Base-by-base conservation (phyloP, 2,113 vertebrate genomes). In the Bujurquina vittata region DNA sequence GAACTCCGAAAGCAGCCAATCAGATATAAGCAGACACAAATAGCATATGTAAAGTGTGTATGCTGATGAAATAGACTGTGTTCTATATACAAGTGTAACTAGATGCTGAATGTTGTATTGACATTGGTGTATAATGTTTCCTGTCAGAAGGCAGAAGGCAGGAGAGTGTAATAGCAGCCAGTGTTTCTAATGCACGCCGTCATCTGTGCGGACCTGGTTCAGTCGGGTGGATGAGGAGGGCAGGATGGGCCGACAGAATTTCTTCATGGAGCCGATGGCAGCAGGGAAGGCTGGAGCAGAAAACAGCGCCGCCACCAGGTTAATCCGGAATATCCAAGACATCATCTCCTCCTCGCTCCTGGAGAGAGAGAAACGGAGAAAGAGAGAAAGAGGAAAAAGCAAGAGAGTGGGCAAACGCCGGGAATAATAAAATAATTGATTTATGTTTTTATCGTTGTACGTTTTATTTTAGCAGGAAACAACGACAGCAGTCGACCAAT, bases 301-400 rank as follows among this genome's bases (percentile, higher is more conserved):
- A 93, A 99, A 99, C 84, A 98, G 96, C 59, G 98, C 97, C 2
- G 97, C 97, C 73, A 99, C 98, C 3, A 99, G 94, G 93, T 99
- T 99, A 93, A 99, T 98, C 83, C 98, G 89, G 82, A 98, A 96
- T 87, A 99, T 98, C 98, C 98, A 99, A 31, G 98, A 99, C 79
- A 98, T 95, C 98, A 99, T 99, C 91, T 99, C 98, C 83, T 98
- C 97, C 85, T 98, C 98, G 63, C 97, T 98, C 92, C 98, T 99
- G 83, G 4, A 82, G 49, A 58, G 4, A 67, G 18, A 75, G 7
- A 77, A 7, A 54, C 26, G 9, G 17, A 54, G 14, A 52, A 3
- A 58, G 17, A 52, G 80, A 56, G 40, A 69, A 43, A 69, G 15
- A 26, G 26, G 26, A 52, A 20, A 46, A 43, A 12, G 14, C 12